A percentile compares a stretch with the other conserved stretches of the same genome.
Evolutionary conservation across 2,797 vertebrate species (phyloP).

Genomic region (Phoeniculus purpureus): DNA sequence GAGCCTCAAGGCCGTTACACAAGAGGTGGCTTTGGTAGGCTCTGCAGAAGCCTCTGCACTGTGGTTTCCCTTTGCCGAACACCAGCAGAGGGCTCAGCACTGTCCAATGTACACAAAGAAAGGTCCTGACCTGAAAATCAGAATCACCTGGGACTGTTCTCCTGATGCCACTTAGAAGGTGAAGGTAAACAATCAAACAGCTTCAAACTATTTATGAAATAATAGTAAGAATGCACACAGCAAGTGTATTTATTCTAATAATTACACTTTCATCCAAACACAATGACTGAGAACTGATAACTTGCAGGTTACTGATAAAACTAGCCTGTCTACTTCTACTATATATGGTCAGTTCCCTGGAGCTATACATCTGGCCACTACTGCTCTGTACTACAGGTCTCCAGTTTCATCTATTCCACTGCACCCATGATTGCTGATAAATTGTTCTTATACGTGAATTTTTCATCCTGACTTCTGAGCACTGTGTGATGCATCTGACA

Average conservation of each 20-base stretch:
- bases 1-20: neutral
- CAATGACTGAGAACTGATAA: neutral
- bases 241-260: neutral
- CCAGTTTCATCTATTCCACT: neutral
- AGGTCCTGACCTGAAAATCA: constrained; percentile 2
- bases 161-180: neutral
- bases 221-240: neutral
- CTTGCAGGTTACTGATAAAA: neutral
- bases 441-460: neutral
- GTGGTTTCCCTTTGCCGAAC: neutral
- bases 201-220: neutral
- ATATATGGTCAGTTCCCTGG: neutral
- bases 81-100: constrained; percentile 29
- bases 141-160: neutral
- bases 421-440: neutral
- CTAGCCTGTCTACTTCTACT: neutral
- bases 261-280: neutral
- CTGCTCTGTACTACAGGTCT: neutral
- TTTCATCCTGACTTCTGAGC: constrained; percentile 60
- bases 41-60: neutral
- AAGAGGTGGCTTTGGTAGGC: neutral
- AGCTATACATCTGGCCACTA: neutral
- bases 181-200: neutral
- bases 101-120: neutral
- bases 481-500: constrained; percentile 51